Evolutionary conservation across 1,140 invertebrate species (phyloP).

Genomic region (Neodiprion fabricii): DNA sequence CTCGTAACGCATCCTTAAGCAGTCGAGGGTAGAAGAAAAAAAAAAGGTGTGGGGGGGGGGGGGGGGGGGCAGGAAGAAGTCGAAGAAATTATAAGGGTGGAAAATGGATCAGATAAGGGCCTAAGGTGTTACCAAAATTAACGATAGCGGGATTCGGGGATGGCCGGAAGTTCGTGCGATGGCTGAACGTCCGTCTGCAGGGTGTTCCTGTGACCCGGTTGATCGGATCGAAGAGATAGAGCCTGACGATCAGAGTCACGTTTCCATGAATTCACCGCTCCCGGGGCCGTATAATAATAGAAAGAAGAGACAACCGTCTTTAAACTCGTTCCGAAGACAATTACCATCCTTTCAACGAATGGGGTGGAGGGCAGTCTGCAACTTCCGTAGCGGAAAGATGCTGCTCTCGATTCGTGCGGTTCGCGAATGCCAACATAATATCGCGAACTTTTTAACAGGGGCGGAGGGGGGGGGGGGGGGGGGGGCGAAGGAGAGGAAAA

Average conservation of each 20-base stretch:
- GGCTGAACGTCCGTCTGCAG: background rate
- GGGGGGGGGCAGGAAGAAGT: too few species aligned
- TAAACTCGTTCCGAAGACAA: background rate
- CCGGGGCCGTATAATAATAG: background rate
- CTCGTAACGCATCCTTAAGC: too few species aligned
- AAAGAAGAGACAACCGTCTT: background rate
- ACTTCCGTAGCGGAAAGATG: background rate
- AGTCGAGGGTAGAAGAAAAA: too few species aligned
- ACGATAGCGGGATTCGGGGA: background rate
- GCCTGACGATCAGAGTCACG: background rate
- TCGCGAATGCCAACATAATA: background rate
- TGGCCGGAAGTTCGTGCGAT: background rate
- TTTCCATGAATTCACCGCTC: background rate
- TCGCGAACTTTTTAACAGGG: too few species aligned
- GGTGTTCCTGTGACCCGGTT: background rate
- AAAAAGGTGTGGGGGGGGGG: too few species aligned
- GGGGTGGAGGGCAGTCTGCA: background rate
- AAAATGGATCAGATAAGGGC: background rate
- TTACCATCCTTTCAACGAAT: background rate
- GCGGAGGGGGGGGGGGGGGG: too few species aligned
- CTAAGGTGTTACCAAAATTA: background rate
- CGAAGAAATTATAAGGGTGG: too few species aligned
- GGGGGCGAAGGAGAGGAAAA: too few species aligned
- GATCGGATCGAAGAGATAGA: conserved; percentile 1
- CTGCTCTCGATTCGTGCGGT: background rate